These are phyloP conservation scores for Chrysogorgia sp. DNA, from an alignment of 92 coral and sea anemone species.

Conservation along the genomic window DNA sequence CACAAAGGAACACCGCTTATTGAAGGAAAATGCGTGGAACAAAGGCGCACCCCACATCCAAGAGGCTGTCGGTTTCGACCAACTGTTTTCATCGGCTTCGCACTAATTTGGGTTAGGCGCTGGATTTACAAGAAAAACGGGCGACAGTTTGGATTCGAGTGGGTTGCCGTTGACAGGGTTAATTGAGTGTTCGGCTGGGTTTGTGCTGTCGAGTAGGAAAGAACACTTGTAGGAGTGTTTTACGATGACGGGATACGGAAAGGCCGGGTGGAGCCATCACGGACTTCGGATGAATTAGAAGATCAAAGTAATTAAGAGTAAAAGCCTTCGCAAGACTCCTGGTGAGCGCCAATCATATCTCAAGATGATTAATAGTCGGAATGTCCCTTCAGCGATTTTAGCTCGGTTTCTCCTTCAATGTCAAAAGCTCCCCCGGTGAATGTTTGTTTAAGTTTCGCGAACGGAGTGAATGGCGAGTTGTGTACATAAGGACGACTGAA, in stretches of 20 bases:
- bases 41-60: slow-evolving; percentile 22
- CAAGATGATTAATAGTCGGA: slow-evolving; percentile 29
- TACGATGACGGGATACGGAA: neutral
- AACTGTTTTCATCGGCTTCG: slow-evolving; percentile 25
- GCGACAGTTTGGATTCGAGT: neutral
- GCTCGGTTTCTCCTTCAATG: slow-evolving; percentile 30
- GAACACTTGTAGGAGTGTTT: too few relatives aligned
- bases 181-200: neutral
- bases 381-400: neutral
- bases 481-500: slow-evolving; percentile 14
- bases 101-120: neutral
- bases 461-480: slow-evolving; percentile 2
- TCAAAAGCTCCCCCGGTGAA: slow-evolving; percentile 20
- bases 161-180: slow-evolving; percentile 11
- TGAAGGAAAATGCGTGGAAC: slow-evolving; percentile 3
- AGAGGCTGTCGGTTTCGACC: slow-evolving; percentile 2
- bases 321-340: slow-evolving; percentile 30
- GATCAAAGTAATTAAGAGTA: slow-evolving; percentile 42
- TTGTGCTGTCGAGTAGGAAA: neutral
- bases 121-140: slow-evolving; percentile 19
- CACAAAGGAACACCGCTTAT: slow-evolving; percentile 37
- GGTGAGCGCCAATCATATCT: slow-evolving; percentile 30
- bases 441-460: slow-evolving; percentile 37
- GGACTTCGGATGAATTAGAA: slow-evolving; percentile 15
- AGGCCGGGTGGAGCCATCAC: neutral